phyloP scores from a whole-genome alignment of 2,797 vertebrate genomes.

The Arrhamphus sclerolepis region DNA sequence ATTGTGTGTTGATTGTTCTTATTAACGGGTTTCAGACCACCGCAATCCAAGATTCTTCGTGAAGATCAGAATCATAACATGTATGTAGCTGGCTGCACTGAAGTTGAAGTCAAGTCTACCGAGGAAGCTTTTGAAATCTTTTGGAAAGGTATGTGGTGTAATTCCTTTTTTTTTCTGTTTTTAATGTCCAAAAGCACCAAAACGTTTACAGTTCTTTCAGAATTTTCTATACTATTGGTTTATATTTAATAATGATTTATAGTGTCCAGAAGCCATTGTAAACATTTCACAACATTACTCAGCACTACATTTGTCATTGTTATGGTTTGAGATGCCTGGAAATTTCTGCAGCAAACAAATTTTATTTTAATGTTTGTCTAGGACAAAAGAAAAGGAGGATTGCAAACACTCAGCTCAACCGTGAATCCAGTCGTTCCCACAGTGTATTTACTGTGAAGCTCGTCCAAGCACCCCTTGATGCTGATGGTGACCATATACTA shows the following conservation, averaged over 20 bases:
- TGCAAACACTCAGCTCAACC: constrained; percentile 94
- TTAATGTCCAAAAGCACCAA: no score
- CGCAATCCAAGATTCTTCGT: constrained; percentile 92
- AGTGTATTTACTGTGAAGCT: constrained; percentile 96
- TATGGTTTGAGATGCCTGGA: no score
- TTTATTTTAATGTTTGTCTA: constrained; percentile 51
- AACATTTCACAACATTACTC: no score
- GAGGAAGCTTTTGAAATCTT: constrained; percentile 98
- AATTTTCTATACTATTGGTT: no score
- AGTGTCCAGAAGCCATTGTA: no score
- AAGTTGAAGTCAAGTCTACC: constrained; percentile 95
- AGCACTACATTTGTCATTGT: no score
- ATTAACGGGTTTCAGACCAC: constrained; percentile 79
- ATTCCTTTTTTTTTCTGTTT: neutral
- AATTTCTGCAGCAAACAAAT: neutral
- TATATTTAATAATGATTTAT: no score
- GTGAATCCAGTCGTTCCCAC: constrained; percentile 95
- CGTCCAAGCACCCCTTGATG: constrained; percentile 93
- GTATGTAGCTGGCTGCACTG: constrained; percentile 95
- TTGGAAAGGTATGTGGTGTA: constrained; percentile 87
- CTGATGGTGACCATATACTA: constrained; percentile 92
- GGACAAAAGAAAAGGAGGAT: constrained; percentile 96
- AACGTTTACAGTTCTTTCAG: no score
- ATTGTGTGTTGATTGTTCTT: constrained; percentile 7
- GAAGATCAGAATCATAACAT: constrained; percentile 98